Percentiles rank a stretch among this genome's conserved stretches.
phyloP scores from a whole-genome alignment of 1,140 invertebrate genomes.

The Orchesella cincta region DNA sequence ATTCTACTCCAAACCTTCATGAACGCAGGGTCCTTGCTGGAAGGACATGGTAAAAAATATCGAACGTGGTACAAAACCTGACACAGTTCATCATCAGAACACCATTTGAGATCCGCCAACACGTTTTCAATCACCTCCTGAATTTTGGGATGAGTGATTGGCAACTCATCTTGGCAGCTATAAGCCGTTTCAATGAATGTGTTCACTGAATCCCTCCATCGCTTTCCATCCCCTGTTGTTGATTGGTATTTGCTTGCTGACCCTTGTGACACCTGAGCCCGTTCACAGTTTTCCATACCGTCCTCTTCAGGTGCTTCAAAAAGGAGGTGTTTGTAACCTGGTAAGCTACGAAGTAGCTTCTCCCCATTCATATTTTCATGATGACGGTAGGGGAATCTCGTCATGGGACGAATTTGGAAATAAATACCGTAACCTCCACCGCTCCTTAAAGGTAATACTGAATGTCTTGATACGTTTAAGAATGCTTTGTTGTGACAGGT shows the following conservation, averaged over 20 bases:
- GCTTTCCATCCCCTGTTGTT: neutral
- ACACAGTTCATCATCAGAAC: constrained; percentile 20
- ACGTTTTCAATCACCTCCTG: neutral
- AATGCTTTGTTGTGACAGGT: neutral
- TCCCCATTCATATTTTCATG: constrained; percentile 11
- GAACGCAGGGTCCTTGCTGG: neutral
- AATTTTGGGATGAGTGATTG: neutral
- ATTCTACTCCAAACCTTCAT: constrained; percentile 59
- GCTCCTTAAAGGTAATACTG: neutral
- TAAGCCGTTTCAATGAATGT: constrained; percentile 3
- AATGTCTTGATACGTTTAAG: neutral
- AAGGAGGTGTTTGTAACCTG: neutral
- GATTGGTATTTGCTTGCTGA: neutral
- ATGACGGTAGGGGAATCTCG: neutral
- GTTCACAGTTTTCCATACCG: neutral
- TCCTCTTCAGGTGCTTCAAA: neutral
- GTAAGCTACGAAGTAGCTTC: neutral
- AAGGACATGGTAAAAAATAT: neutral
- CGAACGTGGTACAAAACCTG: neutral
- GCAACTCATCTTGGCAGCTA: neutral
- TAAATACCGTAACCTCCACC: neutral
- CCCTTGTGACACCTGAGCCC: neutral
- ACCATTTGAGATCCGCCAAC: neutral
- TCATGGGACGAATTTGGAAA: neutral
- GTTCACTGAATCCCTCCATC: neutral